These are phyloP conservation scores for Hydra vulgaris DNA, from an alignment of 30 jellyfish, hydroid and myxozoan genomes.

Conservation along the genomic window DNA sequence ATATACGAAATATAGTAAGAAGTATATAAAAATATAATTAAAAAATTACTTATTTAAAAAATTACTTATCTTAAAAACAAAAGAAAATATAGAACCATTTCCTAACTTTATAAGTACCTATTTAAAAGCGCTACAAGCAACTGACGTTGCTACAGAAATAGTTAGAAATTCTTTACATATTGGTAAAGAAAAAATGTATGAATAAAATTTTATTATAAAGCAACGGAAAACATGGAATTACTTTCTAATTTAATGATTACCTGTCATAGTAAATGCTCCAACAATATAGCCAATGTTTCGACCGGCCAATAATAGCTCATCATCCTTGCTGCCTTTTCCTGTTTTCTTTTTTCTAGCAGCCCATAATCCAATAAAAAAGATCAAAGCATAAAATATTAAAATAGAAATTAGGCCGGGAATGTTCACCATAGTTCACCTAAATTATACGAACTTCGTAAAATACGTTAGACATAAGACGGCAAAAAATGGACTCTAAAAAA, in stretches of 20 bases:
- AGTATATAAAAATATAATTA: background rate
- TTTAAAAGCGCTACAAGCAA: no score
- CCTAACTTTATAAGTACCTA: no score
- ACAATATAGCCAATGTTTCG: slow-evolving; percentile 77
- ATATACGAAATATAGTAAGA: background rate
- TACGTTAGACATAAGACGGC: no score
- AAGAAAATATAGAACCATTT: background rate
- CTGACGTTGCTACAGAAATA: no score
- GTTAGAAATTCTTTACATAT: no score
- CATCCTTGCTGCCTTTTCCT: slow-evolving; percentile 37
- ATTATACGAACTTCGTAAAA: background rate
- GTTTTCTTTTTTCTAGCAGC: slow-evolving; percentile 73
- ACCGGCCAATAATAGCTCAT: slow-evolving; percentile 88
- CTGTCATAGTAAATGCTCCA: slow-evolving; percentile 97
- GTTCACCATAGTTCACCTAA: slow-evolving; percentile 16
- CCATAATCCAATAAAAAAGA: slow-evolving; percentile 58
- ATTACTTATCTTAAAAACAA: background rate
- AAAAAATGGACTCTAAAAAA: no score
- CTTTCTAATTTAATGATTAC: slow-evolving; percentile 22
- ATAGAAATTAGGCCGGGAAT: slow-evolving; percentile 61
- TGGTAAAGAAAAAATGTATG: no score
- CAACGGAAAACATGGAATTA: background rate
- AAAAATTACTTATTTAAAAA: background rate
- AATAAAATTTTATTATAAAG: background rate
- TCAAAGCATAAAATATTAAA: slow-evolving; percentile 46